Evolutionary conservation across 2,888 invertebrate species (phyloP).

Genomic region (Acanthosoma haemorrhoidale): DNA sequence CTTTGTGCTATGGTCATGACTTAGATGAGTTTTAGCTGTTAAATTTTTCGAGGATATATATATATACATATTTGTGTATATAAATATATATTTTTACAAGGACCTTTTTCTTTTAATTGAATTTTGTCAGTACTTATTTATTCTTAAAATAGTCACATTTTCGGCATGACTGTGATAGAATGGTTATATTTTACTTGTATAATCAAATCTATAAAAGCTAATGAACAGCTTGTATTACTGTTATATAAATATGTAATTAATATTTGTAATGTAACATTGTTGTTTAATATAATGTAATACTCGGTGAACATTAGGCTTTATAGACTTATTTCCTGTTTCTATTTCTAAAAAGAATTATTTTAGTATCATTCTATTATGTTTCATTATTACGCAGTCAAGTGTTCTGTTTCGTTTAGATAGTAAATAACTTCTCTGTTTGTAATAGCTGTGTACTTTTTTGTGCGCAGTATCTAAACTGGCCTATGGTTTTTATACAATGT

Average conservation of each 20-base stretch:
- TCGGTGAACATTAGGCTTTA: neutral
- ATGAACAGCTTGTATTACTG: conserved; percentile 4
- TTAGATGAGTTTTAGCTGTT: conserved; percentile 9
- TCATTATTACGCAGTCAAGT: neutral
- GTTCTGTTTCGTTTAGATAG: neutral
- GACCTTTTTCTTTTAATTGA: conserved; percentile 15
- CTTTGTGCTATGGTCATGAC: neutral
- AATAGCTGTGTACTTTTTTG: conserved; percentile 30
- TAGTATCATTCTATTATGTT: too few relatives aligned
- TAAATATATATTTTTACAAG: conserved; percentile 35
- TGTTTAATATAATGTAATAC: too few relatives aligned
- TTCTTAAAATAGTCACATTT: conserved; percentile 29
- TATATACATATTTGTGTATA: conserved; percentile 13
- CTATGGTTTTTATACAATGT: conserved; percentile 40
- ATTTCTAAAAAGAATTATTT: too few relatives aligned
- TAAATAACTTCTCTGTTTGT: neutral
- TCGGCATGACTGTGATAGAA: conserved; percentile 39
- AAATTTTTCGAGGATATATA: conserved; percentile 31
- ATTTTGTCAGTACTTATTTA: conserved; percentile 31
- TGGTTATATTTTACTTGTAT: conserved; percentile 30
- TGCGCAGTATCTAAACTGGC: conserved; percentile 36
- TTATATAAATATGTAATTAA: neutral
- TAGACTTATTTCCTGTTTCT: neutral
- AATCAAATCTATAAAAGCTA: conserved; percentile 2
- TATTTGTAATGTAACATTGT: conserved; percentile 6